Conservation (phyloP, 2,888 invertebrate species). For the Drosophila subsilvestris region DNA sequence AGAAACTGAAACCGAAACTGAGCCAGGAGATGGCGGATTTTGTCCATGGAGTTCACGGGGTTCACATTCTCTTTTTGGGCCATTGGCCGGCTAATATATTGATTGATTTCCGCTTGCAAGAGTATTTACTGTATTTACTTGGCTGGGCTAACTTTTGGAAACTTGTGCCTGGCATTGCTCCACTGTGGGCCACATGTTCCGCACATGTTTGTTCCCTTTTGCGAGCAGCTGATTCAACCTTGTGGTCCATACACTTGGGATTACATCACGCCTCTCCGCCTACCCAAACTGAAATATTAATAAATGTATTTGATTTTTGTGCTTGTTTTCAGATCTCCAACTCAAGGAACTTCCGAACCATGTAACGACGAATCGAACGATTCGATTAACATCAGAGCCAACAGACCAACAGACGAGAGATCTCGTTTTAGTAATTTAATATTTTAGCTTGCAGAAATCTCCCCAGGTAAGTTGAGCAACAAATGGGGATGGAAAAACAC, state of each 20-base stretch:
- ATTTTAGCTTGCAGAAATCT: background rate
- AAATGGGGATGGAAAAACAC: slow-evolving; percentile 6
- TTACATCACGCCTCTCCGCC: slow-evolving; percentile 27
- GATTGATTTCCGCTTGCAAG: slow-evolving; percentile 23
- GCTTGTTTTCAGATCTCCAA: slow-evolving; percentile 35
- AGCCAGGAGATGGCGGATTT: background rate
- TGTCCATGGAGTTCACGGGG: background rate
- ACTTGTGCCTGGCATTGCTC: background rate
- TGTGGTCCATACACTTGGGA: slow-evolving; percentile 16
- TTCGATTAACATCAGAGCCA: slow-evolving; percentile 9
- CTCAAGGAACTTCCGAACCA: slow-evolving; percentile 34
- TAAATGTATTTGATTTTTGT: slow-evolving; percentile 15
- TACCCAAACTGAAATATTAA: slow-evolving; percentile 8
- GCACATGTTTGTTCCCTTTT: slow-evolving; percentile 26
- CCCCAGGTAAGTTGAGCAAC: slow-evolving; percentile 46
- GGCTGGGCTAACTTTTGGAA: slow-evolving; percentile 23
- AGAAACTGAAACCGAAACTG: slow-evolving; percentile 7
- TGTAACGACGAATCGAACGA: slow-evolving; percentile 47
- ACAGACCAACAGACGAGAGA: slow-evolving; percentile 25
- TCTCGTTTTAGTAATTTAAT: slow-evolving; percentile 8
- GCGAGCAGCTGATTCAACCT: slow-evolving; percentile 35
- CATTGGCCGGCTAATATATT: slow-evolving; percentile 42
- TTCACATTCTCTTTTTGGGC: slow-evolving; percentile 31
- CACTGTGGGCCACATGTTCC: slow-evolving; percentile 19
- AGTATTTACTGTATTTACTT: background rate